Percentiles rank a stretch among this genome's conserved stretches.
Evolutionary conservation across 2,113 vertebrate species (phyloP).

Genomic region (Pedetes capensis): DNA sequence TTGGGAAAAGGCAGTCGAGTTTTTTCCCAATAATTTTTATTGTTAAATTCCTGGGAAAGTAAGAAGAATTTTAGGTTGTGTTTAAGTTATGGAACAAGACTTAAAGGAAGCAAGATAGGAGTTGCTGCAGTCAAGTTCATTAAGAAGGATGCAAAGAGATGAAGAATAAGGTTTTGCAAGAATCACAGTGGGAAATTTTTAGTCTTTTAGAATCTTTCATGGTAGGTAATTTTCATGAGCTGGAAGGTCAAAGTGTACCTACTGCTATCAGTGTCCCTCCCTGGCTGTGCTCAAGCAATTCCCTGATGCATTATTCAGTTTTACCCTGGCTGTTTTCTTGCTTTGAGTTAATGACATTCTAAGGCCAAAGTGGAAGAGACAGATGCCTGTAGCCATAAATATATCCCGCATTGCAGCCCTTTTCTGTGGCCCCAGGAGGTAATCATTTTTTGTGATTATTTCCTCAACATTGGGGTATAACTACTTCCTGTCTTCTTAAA

Average conservation of each 20-base stretch:
- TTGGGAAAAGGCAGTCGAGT: neutral
- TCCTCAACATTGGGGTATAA: neutral
- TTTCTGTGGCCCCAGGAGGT: neutral
- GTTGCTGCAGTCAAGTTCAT: neutral
- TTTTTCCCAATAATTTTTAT: neutral
- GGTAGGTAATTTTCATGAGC: neutral
- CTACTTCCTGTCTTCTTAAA: neutral
- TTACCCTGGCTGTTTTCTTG: neutral
- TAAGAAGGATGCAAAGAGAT: rapidly evolving
- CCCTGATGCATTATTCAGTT: neutral
- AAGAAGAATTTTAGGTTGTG: neutral
- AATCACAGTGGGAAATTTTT: neutral
- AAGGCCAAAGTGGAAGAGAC: neutral
- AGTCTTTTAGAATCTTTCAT: neutral
- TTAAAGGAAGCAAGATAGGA: neutral
- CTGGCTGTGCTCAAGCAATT: neutral
- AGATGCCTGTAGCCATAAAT: neutral
- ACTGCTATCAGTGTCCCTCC: neutral
- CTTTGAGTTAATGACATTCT: neutral
- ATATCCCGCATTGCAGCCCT: neutral
- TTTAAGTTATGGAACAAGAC: neutral
- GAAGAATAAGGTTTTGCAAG: neutral
- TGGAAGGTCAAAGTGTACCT: neutral
- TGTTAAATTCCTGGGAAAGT: neutral
- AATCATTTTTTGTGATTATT: neutral